phyloP scores from a whole-genome alignment of 2,113 vertebrate genomes.

The Ceyx cyanopectus region DNA sequence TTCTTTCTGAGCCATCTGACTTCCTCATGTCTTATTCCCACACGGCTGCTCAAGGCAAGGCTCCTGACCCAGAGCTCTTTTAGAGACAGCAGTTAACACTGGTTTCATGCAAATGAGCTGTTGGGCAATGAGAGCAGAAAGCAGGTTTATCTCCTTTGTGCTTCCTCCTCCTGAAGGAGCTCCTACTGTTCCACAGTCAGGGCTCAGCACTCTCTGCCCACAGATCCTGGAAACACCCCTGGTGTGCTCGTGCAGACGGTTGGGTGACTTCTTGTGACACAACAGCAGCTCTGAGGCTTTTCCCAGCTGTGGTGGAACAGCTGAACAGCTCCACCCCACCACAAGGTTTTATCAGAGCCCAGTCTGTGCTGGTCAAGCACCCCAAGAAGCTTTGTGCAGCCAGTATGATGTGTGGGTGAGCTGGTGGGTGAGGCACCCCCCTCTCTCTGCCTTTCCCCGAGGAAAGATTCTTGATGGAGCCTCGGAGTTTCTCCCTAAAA shows the following conservation, averaged over 20 bases:
- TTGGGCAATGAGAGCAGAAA: background rate
- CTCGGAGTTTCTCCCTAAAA: conserved; percentile 15
- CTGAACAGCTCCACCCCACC: background rate
- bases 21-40: background rate
- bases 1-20: background rate
- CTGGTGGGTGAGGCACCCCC: background rate
- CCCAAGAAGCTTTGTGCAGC: background rate
- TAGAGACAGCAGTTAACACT: background rate
- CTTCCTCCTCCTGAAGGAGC: background rate
- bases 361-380: background rate
- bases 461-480: background rate
- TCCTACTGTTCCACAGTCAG: background rate
- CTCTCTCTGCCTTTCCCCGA: background rate
- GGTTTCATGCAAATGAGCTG: background rate
- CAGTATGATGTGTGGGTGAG: background rate
- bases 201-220: background rate
- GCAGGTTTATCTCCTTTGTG: background rate
- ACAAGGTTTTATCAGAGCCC: background rate
- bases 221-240: background rate
- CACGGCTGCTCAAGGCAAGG: accelerated
- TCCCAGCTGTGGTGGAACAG: background rate
- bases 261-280: background rate
- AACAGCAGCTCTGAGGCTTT: background rate
- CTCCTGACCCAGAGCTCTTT: background rate
- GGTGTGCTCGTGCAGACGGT: background rate